Evolutionary conservation across 2,113 vertebrate genomes (phyloP), one percentile per base, ranked within the genome.

Genomic region (Tor tambroides): DNA sequence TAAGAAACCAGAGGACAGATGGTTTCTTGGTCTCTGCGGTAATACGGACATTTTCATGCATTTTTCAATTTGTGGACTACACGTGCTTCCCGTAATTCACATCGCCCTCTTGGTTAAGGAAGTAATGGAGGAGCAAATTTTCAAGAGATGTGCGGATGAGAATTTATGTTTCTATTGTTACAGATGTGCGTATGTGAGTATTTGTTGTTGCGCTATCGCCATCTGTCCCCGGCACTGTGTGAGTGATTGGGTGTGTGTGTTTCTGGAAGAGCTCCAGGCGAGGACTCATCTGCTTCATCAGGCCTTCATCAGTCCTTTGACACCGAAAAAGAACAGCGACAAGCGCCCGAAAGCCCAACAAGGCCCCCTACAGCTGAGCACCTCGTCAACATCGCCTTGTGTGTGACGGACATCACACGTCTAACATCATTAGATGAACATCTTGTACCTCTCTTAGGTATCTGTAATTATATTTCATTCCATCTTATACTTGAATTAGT

Each of bases 231-330:
- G 9, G 35, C 12, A 75, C 49, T 82, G 35, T 75, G 51, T 35
- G 85, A 61, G 83, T 82, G 84, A 43, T 54, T 46, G 46, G 49
- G 80, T 71, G 43, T 54, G 32, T 77, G 56, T 78, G 84, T 61
- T 54, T 74, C 61, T 77, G 71, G 82, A 85, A 41, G 61, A 43
- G 19, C 77, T 85, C 86, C 83, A 89, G 86, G 85, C 49, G 35
- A 26, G 51, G 67, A 30, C 69, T 86, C 87, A 88, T 77, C 56
- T 56, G 84, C 80, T 83, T 56, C 32, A 74, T 65, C 80, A 80
- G 51, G 35, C 59, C 74, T 72, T 71, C 83, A 72, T 81, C 76
- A 88, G 49, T 88, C 63, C 81, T 85, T 51, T 85, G 67, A 86
- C 79, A 69, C 63, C 54, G 59, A 46, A 35, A 85, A 54, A 65